Evolutionary conservation across 2,113 vertebrate genomes (phyloP).

Genomic region (Bolborhynchus lineola): DNA sequence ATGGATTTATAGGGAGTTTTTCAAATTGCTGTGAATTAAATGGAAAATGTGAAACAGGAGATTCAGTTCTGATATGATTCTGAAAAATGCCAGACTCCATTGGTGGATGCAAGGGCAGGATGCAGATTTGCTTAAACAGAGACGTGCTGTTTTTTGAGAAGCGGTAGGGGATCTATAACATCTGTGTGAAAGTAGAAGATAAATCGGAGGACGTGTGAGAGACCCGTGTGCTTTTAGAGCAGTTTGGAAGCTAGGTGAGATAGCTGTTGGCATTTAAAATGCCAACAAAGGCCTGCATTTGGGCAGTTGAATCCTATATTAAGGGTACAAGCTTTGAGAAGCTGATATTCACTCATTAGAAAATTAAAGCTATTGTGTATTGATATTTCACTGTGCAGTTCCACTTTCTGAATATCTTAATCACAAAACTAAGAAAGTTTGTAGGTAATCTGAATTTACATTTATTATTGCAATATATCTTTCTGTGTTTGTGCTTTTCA

Average conservation of each 20-base stretch:
- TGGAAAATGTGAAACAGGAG: not conserved
- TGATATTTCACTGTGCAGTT: not conserved
- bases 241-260: not conserved
- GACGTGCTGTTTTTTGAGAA: not conserved
- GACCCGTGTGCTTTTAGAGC: not conserved
- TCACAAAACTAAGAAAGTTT: not conserved
- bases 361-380: not conserved
- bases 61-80: not conserved
- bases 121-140: not conserved
- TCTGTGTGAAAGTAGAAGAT: not conserved
- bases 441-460: not conserved
- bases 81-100: not conserved
- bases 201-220: fast-evolving
- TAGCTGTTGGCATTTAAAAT: not conserved
- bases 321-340: not conserved
- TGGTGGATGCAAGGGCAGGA: not conserved
- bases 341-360: not conserved
- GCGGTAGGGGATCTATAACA: not conserved
- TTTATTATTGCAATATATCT: not conserved
- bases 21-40: not conserved
- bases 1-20: not conserved
- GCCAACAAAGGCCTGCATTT: not conserved
- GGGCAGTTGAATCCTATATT: not conserved
- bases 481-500: not conserved
- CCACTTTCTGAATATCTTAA: not conserved